Evolutionary conservation across 2,113 vertebrate species (phyloP).

Genomic region (Butorides virescens): DNA sequence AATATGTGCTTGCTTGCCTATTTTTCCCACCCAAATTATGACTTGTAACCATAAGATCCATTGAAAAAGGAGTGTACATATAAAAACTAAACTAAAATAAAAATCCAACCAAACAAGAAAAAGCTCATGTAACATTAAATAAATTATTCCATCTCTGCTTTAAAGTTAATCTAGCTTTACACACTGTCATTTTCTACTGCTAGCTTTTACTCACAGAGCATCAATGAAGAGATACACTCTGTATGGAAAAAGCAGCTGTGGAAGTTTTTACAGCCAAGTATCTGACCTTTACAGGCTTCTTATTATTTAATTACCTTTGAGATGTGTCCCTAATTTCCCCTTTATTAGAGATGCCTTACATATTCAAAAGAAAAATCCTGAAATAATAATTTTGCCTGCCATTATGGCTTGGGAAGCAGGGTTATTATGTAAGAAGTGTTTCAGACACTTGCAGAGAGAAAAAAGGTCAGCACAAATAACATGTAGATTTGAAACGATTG

Average conservation of each 20-base stretch:
- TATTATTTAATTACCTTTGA: slow-evolving; percentile 49
- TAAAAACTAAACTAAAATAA: not conserved
- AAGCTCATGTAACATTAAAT: not conserved
- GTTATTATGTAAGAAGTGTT: not conserved
- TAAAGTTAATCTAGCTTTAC: not conserved
- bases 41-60: not conserved
- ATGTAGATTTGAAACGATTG: not conserved
- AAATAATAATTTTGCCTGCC: slow-evolving; percentile 35
- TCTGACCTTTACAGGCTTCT: slow-evolving; percentile 37
- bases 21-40: not conserved
- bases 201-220: not conserved
- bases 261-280: slow-evolving; percentile 7
- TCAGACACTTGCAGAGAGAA: not conserved
- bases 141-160: not conserved
- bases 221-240: not conserved
- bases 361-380: slow-evolving; percentile 15
- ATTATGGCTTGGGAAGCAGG: not conserved
- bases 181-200: not conserved
- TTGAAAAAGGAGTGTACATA: not conserved
- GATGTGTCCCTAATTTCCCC: slow-evolving; percentile 8
- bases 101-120: not conserved
- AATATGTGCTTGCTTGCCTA: not conserved
- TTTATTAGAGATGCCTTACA: not conserved
- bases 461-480: slow-evolving; percentile 27
- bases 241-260: not conserved